A percentile compares a stretch with the other conserved stretches of the same genome.
Conservation (phyloP, 2,888 invertebrate species). For the Coronaproctus castanopsis region DNA sequence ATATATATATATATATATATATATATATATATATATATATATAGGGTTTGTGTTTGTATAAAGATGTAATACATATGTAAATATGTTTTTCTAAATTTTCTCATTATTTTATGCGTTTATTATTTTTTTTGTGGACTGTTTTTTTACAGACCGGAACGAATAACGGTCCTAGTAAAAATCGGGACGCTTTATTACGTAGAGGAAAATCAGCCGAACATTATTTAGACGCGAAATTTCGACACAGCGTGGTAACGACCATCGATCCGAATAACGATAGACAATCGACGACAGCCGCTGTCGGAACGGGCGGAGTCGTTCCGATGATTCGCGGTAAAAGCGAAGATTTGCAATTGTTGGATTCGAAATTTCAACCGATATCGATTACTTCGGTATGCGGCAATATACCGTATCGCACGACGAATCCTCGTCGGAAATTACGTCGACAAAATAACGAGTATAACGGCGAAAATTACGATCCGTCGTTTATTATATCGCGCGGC, state of each 20-base stretch:
- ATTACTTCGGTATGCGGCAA: constrained; percentile 54
- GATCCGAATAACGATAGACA: constrained; percentile 10
- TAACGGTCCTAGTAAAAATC: constrained; percentile 26
- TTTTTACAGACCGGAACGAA: no score
- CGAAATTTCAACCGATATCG: constrained; percentile 39
- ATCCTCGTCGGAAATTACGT: constrained; percentile 46
- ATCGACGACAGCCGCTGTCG: constrained; percentile 21
- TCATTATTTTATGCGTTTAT: no score
- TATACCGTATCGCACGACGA: constrained; percentile 46
- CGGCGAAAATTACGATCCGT: constrained; percentile 40
- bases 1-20: no score
- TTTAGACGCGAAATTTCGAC: constrained; percentile 45
- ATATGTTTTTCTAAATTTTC: no score
- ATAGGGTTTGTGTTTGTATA: no score
- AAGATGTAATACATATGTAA: no score
- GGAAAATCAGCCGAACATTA: constrained; percentile 58
- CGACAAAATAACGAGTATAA: constrained; percentile 33
- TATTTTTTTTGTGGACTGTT: no score
- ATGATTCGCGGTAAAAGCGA: constrained; percentile 20
- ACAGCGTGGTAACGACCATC: constrained; percentile 25
- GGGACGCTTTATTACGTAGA: constrained; percentile 32
- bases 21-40: no score
- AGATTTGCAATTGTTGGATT: constrained; percentile 26
- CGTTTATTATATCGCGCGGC: constrained; percentile 21
- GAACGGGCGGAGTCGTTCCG: no score